Base-by-base conservation (phyloP, 2,113 vertebrate species). In the Vidua macroura region DNA sequence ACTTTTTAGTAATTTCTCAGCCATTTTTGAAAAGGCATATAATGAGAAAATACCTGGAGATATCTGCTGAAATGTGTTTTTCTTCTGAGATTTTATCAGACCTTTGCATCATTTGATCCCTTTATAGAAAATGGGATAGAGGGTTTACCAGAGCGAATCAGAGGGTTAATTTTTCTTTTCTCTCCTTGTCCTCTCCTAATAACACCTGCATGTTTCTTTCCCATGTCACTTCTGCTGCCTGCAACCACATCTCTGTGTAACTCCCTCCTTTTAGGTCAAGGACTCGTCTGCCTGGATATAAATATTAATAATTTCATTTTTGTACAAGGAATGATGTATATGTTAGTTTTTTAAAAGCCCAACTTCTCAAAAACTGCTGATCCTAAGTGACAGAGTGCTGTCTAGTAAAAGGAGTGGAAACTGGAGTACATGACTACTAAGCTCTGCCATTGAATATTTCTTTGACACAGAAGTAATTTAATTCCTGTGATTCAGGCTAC, bases 251-350 rank as follows among this genome's bases (percentile, higher is more conserved):
- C 60, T 35, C n/a, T 12, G 13, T 53, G 30, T 44, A 72, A 39
- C 24, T 82, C 28, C 49, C 10, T 79, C 23, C 44, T 89, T 82
- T 75, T 56, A 90, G 93, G 93, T 95, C 92, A 96, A 96, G 82
- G 87, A 82, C 84, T 91, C 79, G 15, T 72, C 66, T 79, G 23
- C 66, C 49, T 82, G 66, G 41, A 68, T 88, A 95, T 91, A 73
- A 94, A 92, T 96, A 94, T 92, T 93, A 93, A 88, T 93, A 35
- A 62, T 94, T 90, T 73, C 20, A 35, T 5, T 60, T 90, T 51
- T 76, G 90, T 59, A 60, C 15, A 80, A 77, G 79, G 15, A 92
- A 55, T 35, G 12, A 16, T 46, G n/a, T 31, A 33, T 53, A 46
- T 17, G 10, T 73, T 53, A 14, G 2, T 44, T 75, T 81, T 89